These are phyloP conservation scores for Apaloderma vittatum DNA, from an alignment of 2,113 vertebrate species.

Conservation along the genomic window DNA sequence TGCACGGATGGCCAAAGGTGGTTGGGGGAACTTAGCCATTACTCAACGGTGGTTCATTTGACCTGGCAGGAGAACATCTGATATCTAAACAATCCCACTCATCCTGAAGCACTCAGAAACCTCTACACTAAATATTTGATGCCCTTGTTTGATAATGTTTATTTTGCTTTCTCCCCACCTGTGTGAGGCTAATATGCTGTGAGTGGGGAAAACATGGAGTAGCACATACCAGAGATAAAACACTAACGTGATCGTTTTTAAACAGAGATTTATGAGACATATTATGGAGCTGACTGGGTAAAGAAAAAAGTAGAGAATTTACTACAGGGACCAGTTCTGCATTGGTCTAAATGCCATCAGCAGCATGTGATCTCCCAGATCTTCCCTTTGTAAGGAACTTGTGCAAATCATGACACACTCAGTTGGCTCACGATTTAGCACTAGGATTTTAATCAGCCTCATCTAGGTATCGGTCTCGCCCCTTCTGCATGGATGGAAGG, in stretches of 20 bases:
- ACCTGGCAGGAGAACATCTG: conserved; percentile 78
- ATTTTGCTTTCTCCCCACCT: conserved; percentile 54
- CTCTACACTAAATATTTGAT: conserved; percentile 76
- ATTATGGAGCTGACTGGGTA: not conserved
- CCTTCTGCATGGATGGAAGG: not conserved
- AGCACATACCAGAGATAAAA: conserved; percentile 32
- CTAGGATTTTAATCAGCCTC: not conserved
- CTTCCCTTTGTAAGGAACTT: not conserved
- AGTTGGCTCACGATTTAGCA: not conserved
- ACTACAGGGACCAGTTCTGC: not conserved
- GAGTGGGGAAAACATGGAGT: not conserved
- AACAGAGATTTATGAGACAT: not conserved
- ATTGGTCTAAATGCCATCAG: not conserved
- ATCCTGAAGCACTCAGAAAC: conserved; percentile 60
- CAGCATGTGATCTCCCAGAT: too few relatives aligned
- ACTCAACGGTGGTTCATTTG: conserved; percentile 69
- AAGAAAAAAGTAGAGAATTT: not conserved
- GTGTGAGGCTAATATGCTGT: not conserved
- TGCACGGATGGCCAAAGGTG: conserved; percentile 67
- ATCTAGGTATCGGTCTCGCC: not conserved
- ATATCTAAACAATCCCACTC: conserved; percentile 75
- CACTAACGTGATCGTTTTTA: not conserved
- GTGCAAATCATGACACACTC: not conserved
- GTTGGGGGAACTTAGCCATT: conserved; percentile 65
- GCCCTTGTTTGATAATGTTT: conserved; percentile 40